Evolutionary conservation across 2,888 invertebrate species (phyloP).

Genomic region (Anaspis maculata): DNA sequence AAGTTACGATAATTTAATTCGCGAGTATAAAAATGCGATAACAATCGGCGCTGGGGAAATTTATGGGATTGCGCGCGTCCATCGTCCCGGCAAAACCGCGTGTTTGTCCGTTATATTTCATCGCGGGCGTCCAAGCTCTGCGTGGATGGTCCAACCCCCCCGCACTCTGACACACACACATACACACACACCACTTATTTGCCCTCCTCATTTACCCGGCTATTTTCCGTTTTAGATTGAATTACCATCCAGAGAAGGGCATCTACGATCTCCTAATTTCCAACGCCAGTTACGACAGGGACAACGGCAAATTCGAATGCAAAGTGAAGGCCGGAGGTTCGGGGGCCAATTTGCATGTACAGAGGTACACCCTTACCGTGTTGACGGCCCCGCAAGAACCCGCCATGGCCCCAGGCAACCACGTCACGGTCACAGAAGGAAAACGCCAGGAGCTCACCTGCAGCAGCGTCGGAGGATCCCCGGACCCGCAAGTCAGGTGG

Average conservation of each 20-base stretch:
- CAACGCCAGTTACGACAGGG: slow-evolving; percentile 82
- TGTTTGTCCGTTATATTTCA: slow-evolving; percentile 10
- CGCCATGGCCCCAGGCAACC: slow-evolving; percentile 63
- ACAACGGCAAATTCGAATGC: slow-evolving; percentile 89
- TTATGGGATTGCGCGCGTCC: slow-evolving; percentile 3
- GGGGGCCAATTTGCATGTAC: slow-evolving; percentile 74
- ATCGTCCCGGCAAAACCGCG: slow-evolving; percentile 9
- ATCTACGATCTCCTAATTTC: slow-evolving; percentile 83
- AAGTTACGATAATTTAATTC: slow-evolving; percentile 11
- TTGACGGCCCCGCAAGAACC: slow-evolving; percentile 78
- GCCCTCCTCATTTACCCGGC: too few species aligned
- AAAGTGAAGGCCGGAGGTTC: slow-evolving; percentile 77
- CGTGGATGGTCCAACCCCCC: too few species aligned
- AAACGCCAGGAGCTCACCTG: slow-evolving; percentile 68
- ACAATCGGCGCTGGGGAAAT: too few species aligned
- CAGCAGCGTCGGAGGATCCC: slow-evolving; percentile 81
- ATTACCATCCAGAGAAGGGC: slow-evolving; percentile 70
- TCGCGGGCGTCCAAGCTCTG: too few species aligned
- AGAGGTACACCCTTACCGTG: slow-evolving; percentile 76
- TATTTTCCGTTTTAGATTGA: slow-evolving; percentile 51
- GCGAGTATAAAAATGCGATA: slow-evolving; percentile 7
- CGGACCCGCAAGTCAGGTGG: slow-evolving; percentile 83
- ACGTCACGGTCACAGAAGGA: slow-evolving; percentile 76
- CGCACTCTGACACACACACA: too few species aligned
- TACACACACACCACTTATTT: too few species aligned